Percentiles rank a stretch among this genome's conserved stretches.
phyloP scores from a whole-genome alignment of 2,888 invertebrate genomes.

The Scaptodrosophila latifasciaeformis region DNA sequence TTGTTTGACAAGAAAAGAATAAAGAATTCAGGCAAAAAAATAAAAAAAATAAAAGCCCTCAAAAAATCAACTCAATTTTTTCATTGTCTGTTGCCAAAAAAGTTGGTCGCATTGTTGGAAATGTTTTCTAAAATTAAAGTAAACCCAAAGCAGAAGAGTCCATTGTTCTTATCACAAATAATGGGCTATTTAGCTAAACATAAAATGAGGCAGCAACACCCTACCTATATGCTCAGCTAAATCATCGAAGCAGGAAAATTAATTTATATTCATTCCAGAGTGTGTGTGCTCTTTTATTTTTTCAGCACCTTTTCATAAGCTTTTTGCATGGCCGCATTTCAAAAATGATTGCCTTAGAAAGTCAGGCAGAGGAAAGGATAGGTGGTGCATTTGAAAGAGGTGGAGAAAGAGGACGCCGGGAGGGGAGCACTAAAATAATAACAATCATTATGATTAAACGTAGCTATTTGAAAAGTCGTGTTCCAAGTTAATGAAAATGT shows the following conservation, averaged over 20 bases:
- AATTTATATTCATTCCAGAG: conserved; percentile 44
- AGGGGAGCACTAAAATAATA: conserved; percentile 58
- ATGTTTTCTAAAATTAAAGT: conserved; percentile 34
- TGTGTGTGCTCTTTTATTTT: conserved; percentile 42
- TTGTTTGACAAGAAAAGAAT: conserved; percentile 35
- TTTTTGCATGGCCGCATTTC: conserved; percentile 34
- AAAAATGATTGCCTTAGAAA: conserved; percentile 51
- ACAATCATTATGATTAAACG: conserved; percentile 76
- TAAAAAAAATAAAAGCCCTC: not conserved
- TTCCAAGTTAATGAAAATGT: conserved; percentile 76
- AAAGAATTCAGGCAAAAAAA: not conserved
- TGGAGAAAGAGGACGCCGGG: conserved; percentile 3
- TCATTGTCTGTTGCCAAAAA: conserved; percentile 45
- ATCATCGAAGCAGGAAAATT: conserved; percentile 35
- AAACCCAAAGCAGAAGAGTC: too few species aligned
- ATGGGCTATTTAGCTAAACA: conserved; percentile 26
- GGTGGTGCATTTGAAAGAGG: too few species aligned
- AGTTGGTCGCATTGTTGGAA: conserved; percentile 50
- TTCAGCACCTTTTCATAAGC: conserved; percentile 62
- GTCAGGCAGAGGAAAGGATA: conserved; percentile 6
- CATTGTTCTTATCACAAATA: conserved; percentile 18
- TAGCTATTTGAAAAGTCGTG: conserved; percentile 75
- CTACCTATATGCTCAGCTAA: conserved; percentile 9
- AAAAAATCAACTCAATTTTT: not conserved
- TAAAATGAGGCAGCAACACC: conserved; percentile 30